Evolutionary conservation across 2,797 vertebrate species (phyloP).

Genomic region (Scolopax bukidnonensis): DNA sequence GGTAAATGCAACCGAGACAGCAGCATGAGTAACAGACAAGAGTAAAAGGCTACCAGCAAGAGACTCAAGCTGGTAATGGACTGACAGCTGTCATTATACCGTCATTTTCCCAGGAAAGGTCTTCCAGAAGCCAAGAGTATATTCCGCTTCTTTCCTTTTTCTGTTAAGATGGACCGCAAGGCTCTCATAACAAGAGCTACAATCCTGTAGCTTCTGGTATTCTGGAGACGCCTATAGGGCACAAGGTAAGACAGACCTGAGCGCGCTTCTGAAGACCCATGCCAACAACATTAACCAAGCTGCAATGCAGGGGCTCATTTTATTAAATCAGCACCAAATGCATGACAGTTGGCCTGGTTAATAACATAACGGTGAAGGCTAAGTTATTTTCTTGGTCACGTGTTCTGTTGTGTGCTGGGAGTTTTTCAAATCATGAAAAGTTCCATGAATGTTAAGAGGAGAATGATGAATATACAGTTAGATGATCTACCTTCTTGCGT

Average conservation of each 20-base stretch:
- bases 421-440: neutral
- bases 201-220: constrained; percentile 92
- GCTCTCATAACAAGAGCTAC: constrained; percentile 87
- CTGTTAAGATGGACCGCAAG: constrained; percentile 87
- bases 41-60: neutral
- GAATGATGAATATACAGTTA: neutral
- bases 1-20: neutral
- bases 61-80: neutral
- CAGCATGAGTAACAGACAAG: neutral
- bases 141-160: constrained; percentile 91
- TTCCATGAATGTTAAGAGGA: neutral
- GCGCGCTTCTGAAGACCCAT: neutral
- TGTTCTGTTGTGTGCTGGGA: neutral
- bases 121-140: constrained; percentile 94
- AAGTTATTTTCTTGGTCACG: neutral
- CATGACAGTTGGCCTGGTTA: neutral
- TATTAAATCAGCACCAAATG: neutral
- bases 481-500: neutral
- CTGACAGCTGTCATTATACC: constrained; percentile 69
- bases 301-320: neutral
- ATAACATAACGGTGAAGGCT: neutral
- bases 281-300: neutral
- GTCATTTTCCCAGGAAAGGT: constrained; percentile 99
- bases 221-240: constrained; percentile 83
- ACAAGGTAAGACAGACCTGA: neutral